phyloP scores from a whole-genome alignment of 2,888 invertebrate species.

The Sisyra nigra region DNA sequence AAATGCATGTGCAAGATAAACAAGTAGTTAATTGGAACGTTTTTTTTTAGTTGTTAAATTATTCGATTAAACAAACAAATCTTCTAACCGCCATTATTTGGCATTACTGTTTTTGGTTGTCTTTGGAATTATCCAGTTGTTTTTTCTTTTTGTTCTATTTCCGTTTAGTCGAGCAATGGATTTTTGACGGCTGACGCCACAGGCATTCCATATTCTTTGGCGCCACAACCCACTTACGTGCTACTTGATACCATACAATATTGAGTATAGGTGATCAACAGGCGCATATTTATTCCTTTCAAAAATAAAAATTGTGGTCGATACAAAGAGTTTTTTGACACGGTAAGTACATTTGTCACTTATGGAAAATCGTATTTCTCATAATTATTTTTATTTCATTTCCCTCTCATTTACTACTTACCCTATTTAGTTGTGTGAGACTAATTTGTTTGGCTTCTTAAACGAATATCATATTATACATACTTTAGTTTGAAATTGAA shows the following conservation, averaged over 20 bases:
- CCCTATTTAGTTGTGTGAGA: too few species aligned
- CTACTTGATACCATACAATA: conserved; percentile 44
- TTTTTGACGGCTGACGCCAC: conserved; percentile 27
- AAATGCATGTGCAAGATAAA: too few species aligned
- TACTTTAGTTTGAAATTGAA: too few species aligned
- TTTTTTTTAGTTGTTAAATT: not conserved
- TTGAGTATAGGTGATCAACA: conserved; percentile 25
- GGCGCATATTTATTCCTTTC: conserved; percentile 18
- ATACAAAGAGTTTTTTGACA: conserved; percentile 1
- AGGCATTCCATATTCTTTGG: conserved; percentile 36
- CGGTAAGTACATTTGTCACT: not conserved
- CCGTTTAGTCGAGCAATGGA: conserved; percentile 25
- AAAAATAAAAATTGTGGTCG: conserved; percentile 6
- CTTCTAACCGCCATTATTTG: not conserved
- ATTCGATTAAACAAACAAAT: not conserved
- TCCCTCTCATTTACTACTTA: too few species aligned
- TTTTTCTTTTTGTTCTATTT: conserved; percentile 1
- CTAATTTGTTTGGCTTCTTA: too few species aligned
- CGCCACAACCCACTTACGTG: conserved; percentile 38
- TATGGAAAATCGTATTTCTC: not conserved
- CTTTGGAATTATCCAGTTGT: not conserved
- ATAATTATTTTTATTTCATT: too few species aligned
- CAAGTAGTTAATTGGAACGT: not conserved
- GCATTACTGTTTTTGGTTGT: not conserved
- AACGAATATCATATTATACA: too few species aligned